Base-by-base conservation (phyloP, 2,888 invertebrate genomes). In the Lasioglossum pauxillum region DNA sequence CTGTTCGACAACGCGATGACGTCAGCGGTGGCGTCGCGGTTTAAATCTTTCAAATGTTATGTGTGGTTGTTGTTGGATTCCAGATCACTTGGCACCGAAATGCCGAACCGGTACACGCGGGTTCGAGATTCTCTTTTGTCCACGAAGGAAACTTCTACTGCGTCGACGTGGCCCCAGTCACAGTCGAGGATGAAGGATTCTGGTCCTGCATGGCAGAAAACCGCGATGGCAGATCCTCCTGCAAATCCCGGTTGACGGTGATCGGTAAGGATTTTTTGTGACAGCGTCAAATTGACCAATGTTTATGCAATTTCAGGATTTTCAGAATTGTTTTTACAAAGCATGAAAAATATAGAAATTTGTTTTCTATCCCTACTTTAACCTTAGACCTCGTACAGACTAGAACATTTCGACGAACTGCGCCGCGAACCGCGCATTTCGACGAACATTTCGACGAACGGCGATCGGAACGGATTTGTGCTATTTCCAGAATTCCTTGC, bases 51-150 rank as follows among this genome's bases (percentile, higher is more conserved):
- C 46, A 78, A 78, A 64, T n/a, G n/a, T n/a, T n/a, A n/a, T n/a
- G 44, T 19, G 60, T 44, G 23, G 46, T 76, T 71, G 46, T 46
- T 60, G 71, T 76, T 57, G 60, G 75, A 87, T 87, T 90, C 83
- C 90, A 98, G 98, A 97, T 98, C 90, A 98, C 97, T 92, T 98
- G 98, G 98, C 97, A 97, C 94, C 97, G 97, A 92, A 98, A 98
- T 95, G 98, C 98, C 95, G 96, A 97, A 64, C 96, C 97, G 77
- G 96, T 98, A 89, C 96, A 96, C 93, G 97, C 97, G 93, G 97
- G 97, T 86, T 97, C 98, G 94, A 96, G 98, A 91, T 97, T 98
- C 90, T 96, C 97, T 73, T 96, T 98, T 92, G 97, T 97, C 31
- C 97, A 98, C 91, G 98, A 98, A 93, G 98, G 98, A n/a, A 97